Base-by-base conservation (phyloP, 2,113 vertebrate genomes). In the Procapra przewalskii region DNA sequence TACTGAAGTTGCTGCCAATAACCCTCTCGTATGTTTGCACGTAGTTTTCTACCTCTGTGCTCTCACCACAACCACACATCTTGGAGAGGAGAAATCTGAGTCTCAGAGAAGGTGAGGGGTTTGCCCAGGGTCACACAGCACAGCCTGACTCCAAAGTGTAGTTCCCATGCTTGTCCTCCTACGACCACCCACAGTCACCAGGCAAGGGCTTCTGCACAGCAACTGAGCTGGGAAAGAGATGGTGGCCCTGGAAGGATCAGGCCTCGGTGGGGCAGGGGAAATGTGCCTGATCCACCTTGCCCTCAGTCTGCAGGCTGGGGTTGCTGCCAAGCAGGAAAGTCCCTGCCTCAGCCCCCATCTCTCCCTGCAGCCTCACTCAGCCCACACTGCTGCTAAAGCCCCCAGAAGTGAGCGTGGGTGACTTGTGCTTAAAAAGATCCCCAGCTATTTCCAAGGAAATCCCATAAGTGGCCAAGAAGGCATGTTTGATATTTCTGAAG, bases 361-460 rank as follows among this genome's bases (percentile, higher is more conserved):
- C 43, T 88, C 36, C 57, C 75, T 62, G n/a, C 1, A 79, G 77
- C 54, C 43, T 67, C 0, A 1, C n/a, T 80, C 17, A 57, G 90
- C 67, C 87, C 57, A 23, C 29, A 33, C 23, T 6, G 31, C 59
- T 86, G 82, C 80, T 86, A 71, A 88, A 92, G 83, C 25, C 80
- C 87, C 83, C 48, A 67, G 45, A 75, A 88, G 36, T 54, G 40
- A 88, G 43, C 36, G 29, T n/a, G 29, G 33, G 81, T 86, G 31
- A n/a, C 60, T 94, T 88, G 59, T 82, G 52, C 36, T 88, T 82
- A 31, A 23, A 90, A 87, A 97, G 29, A 23, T 59, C 89, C 89
- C 36, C n/a, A 48, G 48, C 21, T 86, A 19, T 79, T 93, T 90
- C 31, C 54, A 83, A 97, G 88, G 45, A 96, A 88, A 90, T 95